Evolutionary conservation across 2,113 vertebrate genomes (phyloP).

Genomic region (Acanthochromis polyacanthus): DNA sequence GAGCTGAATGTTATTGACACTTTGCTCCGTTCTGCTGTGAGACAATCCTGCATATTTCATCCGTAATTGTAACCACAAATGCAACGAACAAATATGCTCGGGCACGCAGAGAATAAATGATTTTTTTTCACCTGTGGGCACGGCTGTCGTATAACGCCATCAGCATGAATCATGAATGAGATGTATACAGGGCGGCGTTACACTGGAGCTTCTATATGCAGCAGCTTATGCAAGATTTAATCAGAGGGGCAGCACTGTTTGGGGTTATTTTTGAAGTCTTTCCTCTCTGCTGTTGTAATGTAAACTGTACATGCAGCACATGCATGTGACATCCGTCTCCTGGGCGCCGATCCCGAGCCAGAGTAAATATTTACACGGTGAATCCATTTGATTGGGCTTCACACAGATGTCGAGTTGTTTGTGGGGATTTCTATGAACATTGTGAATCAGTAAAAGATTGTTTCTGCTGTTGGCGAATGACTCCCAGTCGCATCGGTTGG

Average conservation of each 20-base stretch:
- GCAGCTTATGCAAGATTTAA: neutral
- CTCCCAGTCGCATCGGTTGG: too few relatives aligned
- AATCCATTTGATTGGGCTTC: constrained; percentile 47
- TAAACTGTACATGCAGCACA: constrained; percentile 5
- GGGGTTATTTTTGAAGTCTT: neutral
- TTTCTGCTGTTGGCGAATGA: neutral
- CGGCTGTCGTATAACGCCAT: neutral
- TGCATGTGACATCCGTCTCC: neutral
- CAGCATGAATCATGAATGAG: constrained; percentile 3
- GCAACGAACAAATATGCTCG: constrained; percentile 19
- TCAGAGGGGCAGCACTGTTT: neutral
- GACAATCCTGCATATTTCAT: constrained; percentile 32
- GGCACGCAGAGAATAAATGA: constrained; percentile 15
- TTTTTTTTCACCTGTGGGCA: constrained; percentile 14
- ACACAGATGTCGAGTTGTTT: constrained; percentile 33
- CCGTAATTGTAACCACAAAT: constrained; percentile 12
- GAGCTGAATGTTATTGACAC: neutral
- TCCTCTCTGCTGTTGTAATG: neutral
- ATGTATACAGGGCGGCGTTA: neutral
- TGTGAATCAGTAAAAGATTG: neutral
- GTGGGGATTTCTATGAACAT: constrained; percentile 17
- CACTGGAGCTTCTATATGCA: neutral
- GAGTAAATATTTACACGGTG: constrained; percentile 40
- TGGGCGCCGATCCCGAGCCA: constrained; percentile 32
- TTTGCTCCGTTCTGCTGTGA: neutral